phyloP scores from a whole-genome alignment of 1,140 invertebrate species.

The Ptiloglossa arizonensis region DNA sequence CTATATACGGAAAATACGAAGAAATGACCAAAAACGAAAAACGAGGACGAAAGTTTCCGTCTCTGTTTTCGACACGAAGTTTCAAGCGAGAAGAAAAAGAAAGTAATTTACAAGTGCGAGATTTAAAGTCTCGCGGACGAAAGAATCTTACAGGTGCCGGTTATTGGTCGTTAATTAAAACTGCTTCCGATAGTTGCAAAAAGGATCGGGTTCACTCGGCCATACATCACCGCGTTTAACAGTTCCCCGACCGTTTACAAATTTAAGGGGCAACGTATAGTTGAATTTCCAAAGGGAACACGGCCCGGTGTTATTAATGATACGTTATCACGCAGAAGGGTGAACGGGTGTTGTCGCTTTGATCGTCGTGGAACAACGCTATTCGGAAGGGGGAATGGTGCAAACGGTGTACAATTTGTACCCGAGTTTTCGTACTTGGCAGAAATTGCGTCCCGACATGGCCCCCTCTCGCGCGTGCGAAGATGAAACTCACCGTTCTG shows the following conservation, averaged over 20 bases:
- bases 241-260: conserved; percentile 10
- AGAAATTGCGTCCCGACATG: too few species aligned
- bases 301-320: conserved; percentile 38
- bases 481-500: conserved; percentile 43
- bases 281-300: conserved; percentile 13
- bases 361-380: conserved; percentile 51
- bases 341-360: conserved; percentile 44
- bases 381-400: not conserved
- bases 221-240: conserved; percentile 4
- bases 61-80: too few species aligned
- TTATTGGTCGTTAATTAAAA: not conserved
- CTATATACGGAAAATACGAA: too few species aligned
- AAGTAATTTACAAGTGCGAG: too few species aligned
- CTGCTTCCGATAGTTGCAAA: not conserved
- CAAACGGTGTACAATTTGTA: conserved; percentile 49
- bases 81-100: too few species aligned
- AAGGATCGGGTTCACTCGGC: not conserved
- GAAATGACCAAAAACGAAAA: too few species aligned
- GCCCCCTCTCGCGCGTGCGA: conserved; percentile 27
- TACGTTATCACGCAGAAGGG: conserved; percentile 46
- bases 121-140: too few species aligned
- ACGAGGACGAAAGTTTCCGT: too few species aligned
- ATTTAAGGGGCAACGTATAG: conserved; percentile 8
- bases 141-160: too few species aligned
- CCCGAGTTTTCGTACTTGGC: conserved; percentile 57